Conservation (phyloP, 2,888 invertebrate genomes). For the Thymelicus acteon region DNA sequence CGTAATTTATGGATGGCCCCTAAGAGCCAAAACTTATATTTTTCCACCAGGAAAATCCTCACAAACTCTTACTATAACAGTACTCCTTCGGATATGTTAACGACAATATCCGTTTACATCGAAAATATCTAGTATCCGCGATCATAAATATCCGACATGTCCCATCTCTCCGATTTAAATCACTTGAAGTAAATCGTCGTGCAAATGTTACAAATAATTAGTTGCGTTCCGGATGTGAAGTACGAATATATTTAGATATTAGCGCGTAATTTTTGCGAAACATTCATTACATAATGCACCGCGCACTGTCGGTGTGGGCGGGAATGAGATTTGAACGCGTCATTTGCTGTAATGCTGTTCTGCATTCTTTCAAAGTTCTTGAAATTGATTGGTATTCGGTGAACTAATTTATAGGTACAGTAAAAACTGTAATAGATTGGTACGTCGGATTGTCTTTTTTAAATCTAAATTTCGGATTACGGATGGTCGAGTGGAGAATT, state of each 20-base stretch:
- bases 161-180: neutral
- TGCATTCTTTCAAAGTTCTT: neutral
- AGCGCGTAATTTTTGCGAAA: neutral
- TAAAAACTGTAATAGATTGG: no score
- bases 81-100: no score
- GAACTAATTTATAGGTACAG: no score
- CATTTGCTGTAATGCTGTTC: neutral
- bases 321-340: conserved; percentile 6
- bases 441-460: no score
- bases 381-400: no score
- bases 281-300: conserved; percentile 5
- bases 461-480: no score
- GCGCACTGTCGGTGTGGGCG: conserved; percentile 12
- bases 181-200: neutral
- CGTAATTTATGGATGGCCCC: no score
- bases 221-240: conserved; percentile 8
- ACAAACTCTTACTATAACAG: no score
- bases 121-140: no score
- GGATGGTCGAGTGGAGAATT: conserved; percentile 2
- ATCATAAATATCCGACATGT: neutral
- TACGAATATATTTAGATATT: conserved; percentile 22
- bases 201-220: conserved; percentile 7
- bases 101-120: no score
- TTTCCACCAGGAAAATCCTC: no score
- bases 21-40: no score